Percentiles rank a stretch among this genome's conserved stretches.
phyloP scores from a whole-genome alignment of 2,888 invertebrate species.

The Morinoia aosen region DNA sequence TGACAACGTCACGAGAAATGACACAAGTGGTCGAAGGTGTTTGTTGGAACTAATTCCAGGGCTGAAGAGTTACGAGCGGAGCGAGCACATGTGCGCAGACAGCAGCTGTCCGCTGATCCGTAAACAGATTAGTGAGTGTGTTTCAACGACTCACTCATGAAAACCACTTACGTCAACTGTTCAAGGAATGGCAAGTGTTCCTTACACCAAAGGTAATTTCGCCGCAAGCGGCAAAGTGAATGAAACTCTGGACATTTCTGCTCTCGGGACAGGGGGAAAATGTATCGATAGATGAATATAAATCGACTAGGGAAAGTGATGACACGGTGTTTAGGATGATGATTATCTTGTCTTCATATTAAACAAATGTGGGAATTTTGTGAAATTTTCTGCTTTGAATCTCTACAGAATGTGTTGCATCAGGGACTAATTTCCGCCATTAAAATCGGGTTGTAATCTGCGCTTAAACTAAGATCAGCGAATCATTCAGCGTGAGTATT shows the following conservation, averaged over 20 bases:
- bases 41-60: neutral
- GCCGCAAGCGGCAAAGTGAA: neutral
- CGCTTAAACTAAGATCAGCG: neutral
- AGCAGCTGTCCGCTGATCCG: neutral
- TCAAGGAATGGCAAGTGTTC: neutral
- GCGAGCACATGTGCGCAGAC: neutral
- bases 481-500: neutral
- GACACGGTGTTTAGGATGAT: no score
- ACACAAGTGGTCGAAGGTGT: neutral
- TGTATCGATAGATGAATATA: no score
- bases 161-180: neutral
- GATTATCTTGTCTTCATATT: no score
- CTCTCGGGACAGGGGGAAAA: neutral
- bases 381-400: neutral
- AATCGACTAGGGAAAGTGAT: no score
- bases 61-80: neutral
- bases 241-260: neutral
- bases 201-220: neutral
- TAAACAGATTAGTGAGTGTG: neutral
- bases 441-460: neutral
- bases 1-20: neutral
- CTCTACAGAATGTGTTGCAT: neutral
- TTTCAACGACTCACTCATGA: neutral
- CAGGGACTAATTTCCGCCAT: neutral
- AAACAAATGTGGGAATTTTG: neutral